Evolutionary conservation across 2,888 invertebrate species (phyloP).

Genomic region (Metacarcinus magister): DNA sequence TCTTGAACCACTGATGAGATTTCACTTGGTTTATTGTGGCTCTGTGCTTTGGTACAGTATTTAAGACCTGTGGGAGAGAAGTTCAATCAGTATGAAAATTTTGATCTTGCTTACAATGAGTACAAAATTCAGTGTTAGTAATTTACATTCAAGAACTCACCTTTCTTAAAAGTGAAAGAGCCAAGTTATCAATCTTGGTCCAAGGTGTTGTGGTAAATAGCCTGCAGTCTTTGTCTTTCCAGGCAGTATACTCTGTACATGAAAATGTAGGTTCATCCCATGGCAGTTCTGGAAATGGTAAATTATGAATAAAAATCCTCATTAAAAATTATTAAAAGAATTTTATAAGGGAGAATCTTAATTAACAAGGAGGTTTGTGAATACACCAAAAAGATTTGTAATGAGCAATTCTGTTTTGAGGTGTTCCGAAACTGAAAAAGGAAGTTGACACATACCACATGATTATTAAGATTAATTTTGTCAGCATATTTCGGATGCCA

Average conservation of each 20-base stretch:
- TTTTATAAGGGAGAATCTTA: not conserved
- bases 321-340: slow-evolving; percentile 83
- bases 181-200: slow-evolving; percentile 91
- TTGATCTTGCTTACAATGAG: not conserved
- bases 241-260: slow-evolving; percentile 90
- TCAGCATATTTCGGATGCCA: too few species aligned
- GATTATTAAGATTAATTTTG: too few species aligned
- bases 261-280: slow-evolving; percentile 93
- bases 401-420: too few species aligned
- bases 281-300: slow-evolving; percentile 91
- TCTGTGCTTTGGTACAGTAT: slow-evolving; percentile 89
- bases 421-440: too few species aligned
- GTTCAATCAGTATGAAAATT: not conserved
- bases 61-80: slow-evolving; percentile 85
- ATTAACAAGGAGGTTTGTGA: not conserved
- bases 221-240: slow-evolving; percentile 88
- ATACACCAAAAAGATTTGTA: too few species aligned
- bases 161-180: slow-evolving; percentile 90
- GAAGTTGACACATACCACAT: too few species aligned
- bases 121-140: not conserved
- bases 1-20: slow-evolving; percentile 90
- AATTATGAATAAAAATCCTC: slow-evolving; percentile 83
- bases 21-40: slow-evolving; percentile 89
- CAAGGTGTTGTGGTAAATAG: slow-evolving; percentile 90
- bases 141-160: slow-evolving; percentile 85